A percentile compares a stretch with the other conserved stretches of the same genome.
phyloP scores from a whole-genome alignment of 64 coral and sea anemone species.

The Montipora sp. region DNA sequence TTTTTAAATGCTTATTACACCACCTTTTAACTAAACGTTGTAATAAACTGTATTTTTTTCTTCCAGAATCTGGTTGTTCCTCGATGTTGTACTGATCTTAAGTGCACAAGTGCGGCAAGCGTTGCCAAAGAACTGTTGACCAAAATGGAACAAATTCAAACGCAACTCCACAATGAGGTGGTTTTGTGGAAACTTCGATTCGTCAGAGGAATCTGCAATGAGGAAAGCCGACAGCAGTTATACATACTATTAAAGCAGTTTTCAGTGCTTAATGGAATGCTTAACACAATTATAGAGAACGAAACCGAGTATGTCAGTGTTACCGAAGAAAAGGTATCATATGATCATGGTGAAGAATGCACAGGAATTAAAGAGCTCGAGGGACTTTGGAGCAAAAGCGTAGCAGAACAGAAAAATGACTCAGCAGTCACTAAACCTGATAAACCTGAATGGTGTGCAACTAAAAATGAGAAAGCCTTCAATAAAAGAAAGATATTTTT shows the following conservation, averaged over 20 bases:
- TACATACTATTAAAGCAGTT: slow-evolving; percentile 41
- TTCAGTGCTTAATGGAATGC: slow-evolving; percentile 7
- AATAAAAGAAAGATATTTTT: slow-evolving; percentile 3
- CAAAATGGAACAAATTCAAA: slow-evolving; percentile 57
- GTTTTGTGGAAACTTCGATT: slow-evolving; percentile 50
- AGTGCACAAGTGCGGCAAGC: slow-evolving; percentile 2
- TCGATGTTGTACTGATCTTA: slow-evolving; percentile 3
- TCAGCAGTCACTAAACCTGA: not conserved
- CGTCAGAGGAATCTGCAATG: slow-evolving; percentile 39
- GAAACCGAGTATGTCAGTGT: not conserved
- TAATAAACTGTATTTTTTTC: not conserved
- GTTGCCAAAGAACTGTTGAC: slow-evolving; percentile 29
- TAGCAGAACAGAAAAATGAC: not conserved
- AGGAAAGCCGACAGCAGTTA: slow-evolving; percentile 32
- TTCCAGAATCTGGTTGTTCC: not conserved
- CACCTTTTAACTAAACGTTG: too few relatives aligned
- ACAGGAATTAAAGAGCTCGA: not conserved
- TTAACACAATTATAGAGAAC: slow-evolving; percentile 39
- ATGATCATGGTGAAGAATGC: too few relatives aligned
- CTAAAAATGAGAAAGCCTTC: not conserved
- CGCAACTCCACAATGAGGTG: slow-evolving; percentile 65
- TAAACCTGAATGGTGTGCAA: too few relatives aligned
- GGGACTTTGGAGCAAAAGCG: too few relatives aligned
- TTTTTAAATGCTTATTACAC: not conserved
- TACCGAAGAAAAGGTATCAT: not conserved